Evolutionary conservation across 2,797 vertebrate species (phyloP).

Genomic region (Calcarius lapponicus): DNA sequence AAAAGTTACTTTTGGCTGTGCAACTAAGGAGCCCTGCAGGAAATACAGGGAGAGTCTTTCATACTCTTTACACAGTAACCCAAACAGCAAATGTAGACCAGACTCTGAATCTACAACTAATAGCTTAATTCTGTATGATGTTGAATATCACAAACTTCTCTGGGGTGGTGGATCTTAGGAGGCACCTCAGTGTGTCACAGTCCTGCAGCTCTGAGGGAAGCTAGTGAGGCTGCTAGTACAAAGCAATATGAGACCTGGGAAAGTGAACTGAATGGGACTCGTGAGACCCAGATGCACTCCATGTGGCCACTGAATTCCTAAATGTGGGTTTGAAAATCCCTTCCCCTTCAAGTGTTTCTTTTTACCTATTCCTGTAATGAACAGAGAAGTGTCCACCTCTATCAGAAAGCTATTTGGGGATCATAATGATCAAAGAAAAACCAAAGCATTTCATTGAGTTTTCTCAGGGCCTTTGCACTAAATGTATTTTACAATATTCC

Average conservation of each 20-base stretch:
- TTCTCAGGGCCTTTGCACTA: background rate
- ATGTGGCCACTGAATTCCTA: background rate
- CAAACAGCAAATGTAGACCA: background rate
- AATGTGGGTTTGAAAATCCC: background rate
- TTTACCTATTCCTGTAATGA: background rate
- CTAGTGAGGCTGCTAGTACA: background rate
- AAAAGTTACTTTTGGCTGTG: background rate
- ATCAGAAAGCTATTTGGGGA: background rate
- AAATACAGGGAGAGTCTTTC: background rate
- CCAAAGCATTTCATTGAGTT: background rate
- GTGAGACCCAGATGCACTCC: background rate
- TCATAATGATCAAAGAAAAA: background rate
- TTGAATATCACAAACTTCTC: background rate
- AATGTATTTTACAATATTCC: background rate
- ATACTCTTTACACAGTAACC: background rate
- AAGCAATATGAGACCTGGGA: background rate
- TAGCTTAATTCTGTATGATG: background rate
- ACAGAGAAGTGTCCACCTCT: background rate
- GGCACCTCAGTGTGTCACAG: rapidly evolving
- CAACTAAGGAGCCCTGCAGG: background rate
- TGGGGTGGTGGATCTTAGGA: background rate
- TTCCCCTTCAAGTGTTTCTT: background rate
- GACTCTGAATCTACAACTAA: background rate
- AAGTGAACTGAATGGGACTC: background rate
- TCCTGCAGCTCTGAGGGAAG: background rate